Conservation (phyloP, 2,888 invertebrate genomes). For the Torymus tubicola region DNA sequence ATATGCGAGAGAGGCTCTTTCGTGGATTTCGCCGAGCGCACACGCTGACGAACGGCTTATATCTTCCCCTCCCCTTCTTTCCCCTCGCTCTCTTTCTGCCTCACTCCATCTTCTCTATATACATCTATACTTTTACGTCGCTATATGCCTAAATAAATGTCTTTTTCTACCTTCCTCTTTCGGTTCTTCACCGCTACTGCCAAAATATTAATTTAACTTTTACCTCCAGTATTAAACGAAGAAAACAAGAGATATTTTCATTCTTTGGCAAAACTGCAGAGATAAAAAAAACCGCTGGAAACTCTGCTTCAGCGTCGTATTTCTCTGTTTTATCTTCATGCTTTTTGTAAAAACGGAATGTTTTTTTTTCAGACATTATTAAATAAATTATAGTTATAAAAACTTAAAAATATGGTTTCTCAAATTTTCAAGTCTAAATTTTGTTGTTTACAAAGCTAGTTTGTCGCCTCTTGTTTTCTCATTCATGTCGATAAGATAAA, state of each 20-base stretch:
- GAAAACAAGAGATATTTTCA: neutral
- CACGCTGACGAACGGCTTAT: slow-evolving; percentile 26
- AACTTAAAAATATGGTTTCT: too few species aligned
- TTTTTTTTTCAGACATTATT: too few species aligned
- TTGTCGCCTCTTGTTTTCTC: too few species aligned
- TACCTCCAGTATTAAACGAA: neutral
- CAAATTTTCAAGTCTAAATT: too few species aligned
- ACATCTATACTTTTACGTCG: slow-evolving; percentile 13
- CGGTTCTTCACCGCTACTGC: neutral
- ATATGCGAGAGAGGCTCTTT: slow-evolving; percentile 37
- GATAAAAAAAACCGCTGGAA: too few species aligned
- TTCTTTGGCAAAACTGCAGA: neutral
- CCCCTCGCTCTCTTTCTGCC: slow-evolving; percentile 5
- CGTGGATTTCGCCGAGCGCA: slow-evolving; percentile 35
- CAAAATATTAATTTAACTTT: neutral
- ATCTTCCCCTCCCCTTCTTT: neutral
- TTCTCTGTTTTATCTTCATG: too few species aligned
- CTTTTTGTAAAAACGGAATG: too few species aligned
- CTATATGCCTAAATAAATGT: slow-evolving; percentile 26
- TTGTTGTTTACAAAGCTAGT: too few species aligned
- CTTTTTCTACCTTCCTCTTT: slow-evolving; percentile 13
- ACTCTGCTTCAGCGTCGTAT: too few species aligned
- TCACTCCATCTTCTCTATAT: slow-evolving; percentile 1
- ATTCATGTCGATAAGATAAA: too few species aligned
- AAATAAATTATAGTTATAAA: too few species aligned